These are phyloP conservation scores for Zaprionus bogoriensis DNA, from an alignment of 2,888 invertebrate genomes.

Conservation along the genomic window DNA sequence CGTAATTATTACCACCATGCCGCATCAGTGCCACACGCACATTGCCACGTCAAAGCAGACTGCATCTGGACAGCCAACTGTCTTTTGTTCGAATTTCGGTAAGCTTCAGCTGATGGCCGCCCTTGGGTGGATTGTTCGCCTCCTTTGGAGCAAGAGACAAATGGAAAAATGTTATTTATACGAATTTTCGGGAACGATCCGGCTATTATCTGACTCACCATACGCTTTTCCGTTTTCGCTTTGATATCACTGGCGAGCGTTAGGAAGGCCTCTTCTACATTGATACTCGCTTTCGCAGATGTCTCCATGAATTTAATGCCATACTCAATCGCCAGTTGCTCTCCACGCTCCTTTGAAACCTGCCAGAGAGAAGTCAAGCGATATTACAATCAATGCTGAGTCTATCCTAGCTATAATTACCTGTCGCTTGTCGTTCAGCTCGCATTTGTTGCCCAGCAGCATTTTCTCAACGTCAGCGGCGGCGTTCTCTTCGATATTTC, in stretches of 20 bases:
- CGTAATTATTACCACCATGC: constrained; percentile 72
- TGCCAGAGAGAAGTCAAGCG: constrained; percentile 62
- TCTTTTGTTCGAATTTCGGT: constrained; percentile 91
- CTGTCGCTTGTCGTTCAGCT: constrained; percentile 97
- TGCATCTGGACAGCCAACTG: constrained; percentile 93
- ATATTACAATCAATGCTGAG: neutral
- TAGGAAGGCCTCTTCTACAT: constrained; percentile 99
- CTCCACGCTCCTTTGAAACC: constrained; percentile 97
- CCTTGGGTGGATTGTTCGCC: constrained; percentile 94
- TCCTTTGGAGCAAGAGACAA: constrained; percentile 85
- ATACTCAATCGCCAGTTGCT: constrained; percentile 98
- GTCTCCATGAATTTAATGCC: constrained; percentile 99
- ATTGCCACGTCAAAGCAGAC: constrained; percentile 91
- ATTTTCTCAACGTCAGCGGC: constrained; percentile 99
- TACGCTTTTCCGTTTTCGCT: constrained; percentile 98
- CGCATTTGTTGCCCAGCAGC: constrained; percentile 99
- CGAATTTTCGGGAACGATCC: neutral
- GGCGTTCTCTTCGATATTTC: constrained; percentile 99
- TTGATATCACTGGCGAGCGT: constrained; percentile 98
- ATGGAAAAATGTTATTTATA: neutral
- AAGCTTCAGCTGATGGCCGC: constrained; percentile 90
- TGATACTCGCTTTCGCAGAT: constrained; percentile 98
- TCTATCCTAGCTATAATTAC: constrained; percentile 81
- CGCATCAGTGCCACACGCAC: constrained; percentile 68
- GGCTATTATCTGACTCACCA: constrained; percentile 86